Base-by-base conservation (phyloP, 2,113 vertebrate species). In the Thymallus thymallus region DNA sequence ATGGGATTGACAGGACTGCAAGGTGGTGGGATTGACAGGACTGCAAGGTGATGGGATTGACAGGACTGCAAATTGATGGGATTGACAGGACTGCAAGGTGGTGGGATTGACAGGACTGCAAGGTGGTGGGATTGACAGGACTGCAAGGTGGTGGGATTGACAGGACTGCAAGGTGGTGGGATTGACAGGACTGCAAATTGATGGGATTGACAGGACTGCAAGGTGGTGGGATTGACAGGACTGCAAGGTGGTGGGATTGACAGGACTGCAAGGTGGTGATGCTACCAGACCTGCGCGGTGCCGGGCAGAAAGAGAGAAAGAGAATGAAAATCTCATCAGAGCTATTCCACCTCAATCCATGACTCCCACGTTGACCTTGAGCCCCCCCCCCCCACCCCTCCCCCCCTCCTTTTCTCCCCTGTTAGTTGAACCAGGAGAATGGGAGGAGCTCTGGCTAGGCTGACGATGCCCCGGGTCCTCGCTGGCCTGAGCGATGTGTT, bases 321-420 rank as follows among this genome's bases (percentile, higher is more conserved):
- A 78, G 76, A 80, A 86, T 63, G 83, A 81, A 88, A 90, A 93
- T 91, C 91, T 92, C 90, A 91, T 92, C 91, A 90, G 87, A 86
- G 61, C 66, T 78, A 88, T 86, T 89, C 86, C 85, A 91, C 79
- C 89, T 86, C 88, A 90, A 90, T 89, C 87, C 89, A 77, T 79
- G 73, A 29, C 86, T 86, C 81, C 74, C 80, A 77, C 58, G 76
- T 71, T 90, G 89, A 93, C 91, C 92, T 93, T 93, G 79, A 91
- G 81, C 87, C 83, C 66, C 68, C 66, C 79, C 76, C 41, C 29
- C 66, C 18, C 23, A 62, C 24, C 67, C 29, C 32, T 35, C 32
- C 6, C 32, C 7, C 32, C 32, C 1, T 35, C 32, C 26, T 26
- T 9, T 6, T 1, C 32, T 35, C 32, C 6, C 1, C 32, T 32